These are phyloP conservation scores for Poicephalus meyeri DNA, from an alignment of 2,113 vertebrate genomes.

Conservation along the genomic window DNA sequence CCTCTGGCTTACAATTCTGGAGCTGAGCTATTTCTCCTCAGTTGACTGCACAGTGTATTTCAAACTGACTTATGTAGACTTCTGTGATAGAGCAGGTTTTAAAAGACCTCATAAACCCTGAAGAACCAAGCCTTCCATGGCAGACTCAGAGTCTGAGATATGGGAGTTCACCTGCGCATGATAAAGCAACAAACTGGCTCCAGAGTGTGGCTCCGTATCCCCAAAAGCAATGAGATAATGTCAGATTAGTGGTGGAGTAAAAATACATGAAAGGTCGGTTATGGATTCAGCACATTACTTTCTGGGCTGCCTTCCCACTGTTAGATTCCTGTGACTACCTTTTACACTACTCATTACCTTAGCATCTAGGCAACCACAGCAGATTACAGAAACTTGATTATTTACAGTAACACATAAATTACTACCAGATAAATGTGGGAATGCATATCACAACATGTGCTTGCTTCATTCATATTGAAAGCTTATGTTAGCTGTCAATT, in stretches of 20 bases:
- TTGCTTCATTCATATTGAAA: not conserved
- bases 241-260: not conserved
- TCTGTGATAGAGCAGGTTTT: not conserved
- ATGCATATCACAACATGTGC: not conserved
- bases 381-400: not conserved
- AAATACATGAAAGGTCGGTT: not conserved
- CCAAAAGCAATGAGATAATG: not conserved
- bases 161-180: constrained; percentile 23
- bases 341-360: not conserved
- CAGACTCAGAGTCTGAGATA: constrained; percentile 54
- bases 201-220: not conserved
- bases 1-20: not conserved
- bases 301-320: not conserved
- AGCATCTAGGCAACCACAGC: not conserved
- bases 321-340: not conserved
- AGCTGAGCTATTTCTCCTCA: not conserved
- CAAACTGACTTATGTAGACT: not conserved
- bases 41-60: not conserved
- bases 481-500: not conserved
- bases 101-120: not conserved
- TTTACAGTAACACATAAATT: not conserved
- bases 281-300: not conserved
- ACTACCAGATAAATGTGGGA: not conserved
- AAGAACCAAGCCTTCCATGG: not conserved
- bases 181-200: constrained; percentile 26